These are phyloP conservation scores for Myotis myotis DNA, from an alignment of 2,797 vertebrate species.

Conservation along the genomic window DNA sequence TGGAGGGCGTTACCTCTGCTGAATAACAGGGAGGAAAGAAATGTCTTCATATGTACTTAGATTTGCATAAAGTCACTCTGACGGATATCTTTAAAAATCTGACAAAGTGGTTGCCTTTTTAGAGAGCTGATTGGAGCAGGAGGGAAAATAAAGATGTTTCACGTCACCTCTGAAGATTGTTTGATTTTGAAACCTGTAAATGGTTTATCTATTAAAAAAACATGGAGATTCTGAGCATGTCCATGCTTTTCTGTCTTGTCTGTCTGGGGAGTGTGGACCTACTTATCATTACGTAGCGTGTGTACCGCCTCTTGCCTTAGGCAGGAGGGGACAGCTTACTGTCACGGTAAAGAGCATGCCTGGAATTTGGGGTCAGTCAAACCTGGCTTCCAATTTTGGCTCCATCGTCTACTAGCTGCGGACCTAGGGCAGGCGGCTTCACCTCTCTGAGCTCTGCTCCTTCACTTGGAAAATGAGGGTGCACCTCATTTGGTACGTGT, in stretches of 20 bases:
- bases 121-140: not conserved
- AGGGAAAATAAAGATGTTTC: not conserved
- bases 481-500: not conserved
- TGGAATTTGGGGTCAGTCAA: not conserved
- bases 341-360: not conserved
- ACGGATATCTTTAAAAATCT: not conserved
- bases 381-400: not conserved
- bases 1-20: not conserved
- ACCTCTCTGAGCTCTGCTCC: not conserved
- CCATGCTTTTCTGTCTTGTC: not conserved
- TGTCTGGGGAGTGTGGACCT: not conserved
- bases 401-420: not conserved
- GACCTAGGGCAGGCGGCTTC: not conserved
- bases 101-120: not conserved
- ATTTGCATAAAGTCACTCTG: not conserved
- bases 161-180: not conserved
- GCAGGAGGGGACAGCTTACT: not conserved
- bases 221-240: not conserved
- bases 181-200: constrained; percentile 3
- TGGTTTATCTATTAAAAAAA: constrained; percentile 24
- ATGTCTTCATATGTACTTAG: not conserved
- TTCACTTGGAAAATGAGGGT: not conserved
- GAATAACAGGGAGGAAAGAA: not conserved
- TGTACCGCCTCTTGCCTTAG: not conserved
- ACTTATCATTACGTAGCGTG: not conserved